A percentile compares a stretch with the other conserved stretches of the same genome.
phyloP scores from a whole-genome alignment of 2,888 invertebrate genomes.

The Aphidoletes aphidimyza region DNA sequence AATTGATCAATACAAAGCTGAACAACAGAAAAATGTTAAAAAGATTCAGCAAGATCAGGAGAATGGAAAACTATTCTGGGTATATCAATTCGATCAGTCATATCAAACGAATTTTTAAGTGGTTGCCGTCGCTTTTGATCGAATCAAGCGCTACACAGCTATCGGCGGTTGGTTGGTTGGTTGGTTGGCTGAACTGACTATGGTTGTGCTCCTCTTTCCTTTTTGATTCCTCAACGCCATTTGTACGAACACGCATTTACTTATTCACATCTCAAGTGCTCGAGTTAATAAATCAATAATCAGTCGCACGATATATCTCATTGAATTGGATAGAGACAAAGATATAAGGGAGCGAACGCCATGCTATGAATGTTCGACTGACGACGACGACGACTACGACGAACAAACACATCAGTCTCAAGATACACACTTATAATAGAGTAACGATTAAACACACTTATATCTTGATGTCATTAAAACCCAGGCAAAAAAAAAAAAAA shows the following conservation, averaged over 20 bases:
- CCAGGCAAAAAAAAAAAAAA: slow-evolving; percentile 1
- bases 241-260: not conserved
- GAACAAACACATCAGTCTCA: slow-evolving; percentile 10
- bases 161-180: not conserved
- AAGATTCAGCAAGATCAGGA: not conserved
- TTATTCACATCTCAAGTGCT: slow-evolving; percentile 51
- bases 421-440: slow-evolving; percentile 45
- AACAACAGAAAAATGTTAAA: not conserved
- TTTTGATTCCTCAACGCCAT: not conserved
- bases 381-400: no score
- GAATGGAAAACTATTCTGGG: not conserved
- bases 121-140: slow-evolving; percentile 7
- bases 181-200: not conserved
- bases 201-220: not conserved
- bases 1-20: not conserved
- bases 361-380: not conserved
- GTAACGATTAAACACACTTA: slow-evolving; percentile 52
- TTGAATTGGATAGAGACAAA: slow-evolving; percentile 40
- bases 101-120: slow-evolving; percentile 43
- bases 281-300: slow-evolving; percentile 53
- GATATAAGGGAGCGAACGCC: slow-evolving; percentile 19
- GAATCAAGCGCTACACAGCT: not conserved
- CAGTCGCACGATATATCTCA: slow-evolving; percentile 30
- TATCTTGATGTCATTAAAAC: slow-evolving; percentile 53
- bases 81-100: slow-evolving; percentile 32